A percentile compares a stretch with the other conserved stretches of the same genome.
phyloP scores from a whole-genome alignment of 2,797 vertebrate genomes.

The Hylomyscus alleni region DNA sequence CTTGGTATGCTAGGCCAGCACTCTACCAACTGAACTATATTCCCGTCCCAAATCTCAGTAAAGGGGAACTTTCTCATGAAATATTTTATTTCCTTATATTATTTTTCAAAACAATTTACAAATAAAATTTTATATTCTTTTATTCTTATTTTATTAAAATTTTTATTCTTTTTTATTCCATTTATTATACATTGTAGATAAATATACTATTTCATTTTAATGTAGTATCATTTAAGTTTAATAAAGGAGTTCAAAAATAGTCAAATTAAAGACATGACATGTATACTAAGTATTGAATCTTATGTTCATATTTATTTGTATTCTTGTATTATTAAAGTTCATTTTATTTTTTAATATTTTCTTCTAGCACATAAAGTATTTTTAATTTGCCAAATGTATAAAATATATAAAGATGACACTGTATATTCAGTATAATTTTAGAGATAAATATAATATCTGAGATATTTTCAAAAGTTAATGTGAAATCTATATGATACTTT shows the following conservation, averaged over 20 bases:
- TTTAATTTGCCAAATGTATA: not conserved
- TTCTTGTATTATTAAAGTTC: not conserved
- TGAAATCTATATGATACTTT: not conserved
- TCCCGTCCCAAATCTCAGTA: not conserved
- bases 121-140: not conserved
- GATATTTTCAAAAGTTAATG: slow-evolving; percentile 5
- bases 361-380: not conserved
- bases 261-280: not conserved
- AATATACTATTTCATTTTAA: slow-evolving; percentile 24
- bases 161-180: not conserved
- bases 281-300: slow-evolving; percentile 22
- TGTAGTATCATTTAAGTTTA: slow-evolving; percentile 6
- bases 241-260: not conserved
- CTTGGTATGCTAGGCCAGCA: too few relatives aligned
- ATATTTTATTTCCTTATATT: not conserved
- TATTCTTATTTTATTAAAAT: slow-evolving; percentile 1
- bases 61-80: not conserved
- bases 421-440: not conserved
- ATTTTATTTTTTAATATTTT: not conserved
- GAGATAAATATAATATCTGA: not conserved
- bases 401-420: not conserved
- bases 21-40: not conserved
- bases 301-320: not conserved
- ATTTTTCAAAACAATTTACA: not conserved
- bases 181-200: not conserved